Base-by-base conservation (phyloP, 23 tunicate species). In the Corella eumyota region DNA sequence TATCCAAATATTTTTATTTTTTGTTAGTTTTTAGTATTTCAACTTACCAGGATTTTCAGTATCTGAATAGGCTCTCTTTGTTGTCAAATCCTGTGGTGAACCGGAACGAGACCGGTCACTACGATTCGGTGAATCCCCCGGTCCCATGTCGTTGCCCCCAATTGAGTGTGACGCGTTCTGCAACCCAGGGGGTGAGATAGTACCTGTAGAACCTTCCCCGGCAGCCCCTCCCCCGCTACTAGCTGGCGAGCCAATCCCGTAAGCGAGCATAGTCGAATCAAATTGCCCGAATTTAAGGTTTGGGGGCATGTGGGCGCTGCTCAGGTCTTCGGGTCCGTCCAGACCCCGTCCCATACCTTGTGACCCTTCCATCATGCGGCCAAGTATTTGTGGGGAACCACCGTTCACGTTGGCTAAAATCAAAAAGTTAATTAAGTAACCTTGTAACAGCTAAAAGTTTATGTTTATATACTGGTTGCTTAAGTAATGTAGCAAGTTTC, bases 11-110 rank as follows among this genome's bases (percentile, higher is more conserved):
- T n/a, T n/a, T n/a, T n/a, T n/a, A n/a, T n/a, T n/a, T n/a, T n/a
- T n/a, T n/a, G n/a, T n/a, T n/a, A n/a, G n/a, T n/a, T 45, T 7
- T 36, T n/a, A 51, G 22, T 7, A 19, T n/a, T 7, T 7, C 11
- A 62, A 37, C 61, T 33, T 21, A 81, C 70, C 75, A n/a, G n/a
- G n/a, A n/a, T n/a, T n/a, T 38, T 68, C 69, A 11, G 24, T 34
- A 6, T 75, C 74, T 2, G 80, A 56, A 13, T 25, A 29, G 2
- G 66, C 17, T 30, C 72, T 45, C 56, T 84, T 84, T 20, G 83
- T 69, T 9, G 94, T 51, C 22, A 84, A 35, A 57, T 84, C 94
- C 35, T 84, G 77, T 6, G 94, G 94, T 6, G 82, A 75, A 25
- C 73, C 73, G 32, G 81, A 51, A 9, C 37, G 36, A 1, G 94